Percentiles rank a stretch among this genome's conserved stretches.
Evolutionary conservation across 2,888 invertebrate species (phyloP).

Genomic region (Reticulitermes lucifugus): DNA sequence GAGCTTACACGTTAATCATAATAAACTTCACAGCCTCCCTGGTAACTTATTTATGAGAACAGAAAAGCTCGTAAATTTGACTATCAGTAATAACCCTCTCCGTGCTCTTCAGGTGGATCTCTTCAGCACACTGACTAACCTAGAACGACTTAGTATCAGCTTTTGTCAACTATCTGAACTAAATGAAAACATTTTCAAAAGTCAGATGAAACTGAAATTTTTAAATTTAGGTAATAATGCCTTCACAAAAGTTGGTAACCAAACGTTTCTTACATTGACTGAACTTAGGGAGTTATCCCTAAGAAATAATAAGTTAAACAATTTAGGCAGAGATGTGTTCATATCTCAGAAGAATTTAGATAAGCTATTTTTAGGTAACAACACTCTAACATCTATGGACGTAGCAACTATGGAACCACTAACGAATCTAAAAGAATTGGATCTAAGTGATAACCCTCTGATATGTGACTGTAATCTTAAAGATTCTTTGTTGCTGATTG

Average conservation of each 20-base stretch:
- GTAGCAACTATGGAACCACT: background rate
- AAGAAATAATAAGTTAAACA: background rate
- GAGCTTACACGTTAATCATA: background rate
- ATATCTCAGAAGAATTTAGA: background rate
- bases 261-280: background rate
- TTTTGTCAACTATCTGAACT: background rate
- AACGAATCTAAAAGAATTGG: background rate
- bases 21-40: background rate
- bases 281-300: background rate
- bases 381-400: background rate
- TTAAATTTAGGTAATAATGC: background rate
- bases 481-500: background rate
- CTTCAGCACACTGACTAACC: background rate
- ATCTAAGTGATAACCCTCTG: slow-evolving; percentile 11
- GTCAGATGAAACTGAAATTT: background rate
- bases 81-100: background rate
- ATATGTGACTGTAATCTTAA: slow-evolving; percentile 16
- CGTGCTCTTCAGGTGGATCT: background rate
- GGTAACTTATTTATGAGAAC: background rate
- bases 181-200: background rate
- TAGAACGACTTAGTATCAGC: background rate
- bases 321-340: background rate
- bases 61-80: background rate
- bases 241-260: background rate
- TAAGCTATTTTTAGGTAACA: background rate